These are phyloP conservation scores for Alfaro cultratus DNA, from an alignment of 2,797 vertebrate genomes.

Conservation along the genomic window DNA sequence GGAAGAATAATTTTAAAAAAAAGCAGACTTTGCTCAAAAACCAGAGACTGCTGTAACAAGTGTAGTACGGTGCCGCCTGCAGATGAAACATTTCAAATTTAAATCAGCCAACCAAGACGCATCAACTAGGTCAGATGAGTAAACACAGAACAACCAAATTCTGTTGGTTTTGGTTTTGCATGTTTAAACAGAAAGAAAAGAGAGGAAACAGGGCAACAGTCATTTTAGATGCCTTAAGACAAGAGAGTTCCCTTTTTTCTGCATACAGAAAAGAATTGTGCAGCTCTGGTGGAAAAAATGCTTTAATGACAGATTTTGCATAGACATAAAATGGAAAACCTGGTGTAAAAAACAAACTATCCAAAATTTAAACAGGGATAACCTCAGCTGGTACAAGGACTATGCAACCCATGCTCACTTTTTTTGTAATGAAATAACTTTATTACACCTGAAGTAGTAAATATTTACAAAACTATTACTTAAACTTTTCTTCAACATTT, in stretches of 20 bases:
- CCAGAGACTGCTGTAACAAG: background rate
- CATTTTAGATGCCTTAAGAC: slow-evolving; percentile 38
- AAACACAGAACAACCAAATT: slow-evolving; percentile 37
- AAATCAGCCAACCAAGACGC: slow-evolving; percentile 21
- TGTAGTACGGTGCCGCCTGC: background rate
- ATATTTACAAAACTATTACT: slow-evolving; percentile 26
- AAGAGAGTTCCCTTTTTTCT: slow-evolving; percentile 19
- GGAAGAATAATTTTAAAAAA: background rate
- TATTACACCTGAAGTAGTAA: background rate
- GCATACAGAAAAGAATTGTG: slow-evolving; percentile 21
- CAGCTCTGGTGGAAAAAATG: background rate
- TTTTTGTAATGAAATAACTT: slow-evolving; percentile 21
- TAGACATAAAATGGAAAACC: slow-evolving; percentile 17
- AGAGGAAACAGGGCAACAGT: slow-evolving; percentile 11
- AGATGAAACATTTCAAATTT: slow-evolving; percentile 26
- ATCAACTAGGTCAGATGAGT: slow-evolving; percentile 36
- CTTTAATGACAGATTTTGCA: slow-evolving; percentile 10
- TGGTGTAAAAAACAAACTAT: background rate
- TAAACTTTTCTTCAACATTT: slow-evolving; percentile 15
- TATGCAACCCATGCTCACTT: slow-evolving; percentile 9
- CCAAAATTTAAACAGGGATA: background rate
- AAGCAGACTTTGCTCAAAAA: background rate
- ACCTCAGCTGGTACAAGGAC: background rate
- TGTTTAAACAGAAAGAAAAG: slow-evolving; percentile 30
- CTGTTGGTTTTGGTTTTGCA: slow-evolving; percentile 43